Conservation (phyloP, 2,888 invertebrate genomes). For the Linyphia triangularis region DNA sequence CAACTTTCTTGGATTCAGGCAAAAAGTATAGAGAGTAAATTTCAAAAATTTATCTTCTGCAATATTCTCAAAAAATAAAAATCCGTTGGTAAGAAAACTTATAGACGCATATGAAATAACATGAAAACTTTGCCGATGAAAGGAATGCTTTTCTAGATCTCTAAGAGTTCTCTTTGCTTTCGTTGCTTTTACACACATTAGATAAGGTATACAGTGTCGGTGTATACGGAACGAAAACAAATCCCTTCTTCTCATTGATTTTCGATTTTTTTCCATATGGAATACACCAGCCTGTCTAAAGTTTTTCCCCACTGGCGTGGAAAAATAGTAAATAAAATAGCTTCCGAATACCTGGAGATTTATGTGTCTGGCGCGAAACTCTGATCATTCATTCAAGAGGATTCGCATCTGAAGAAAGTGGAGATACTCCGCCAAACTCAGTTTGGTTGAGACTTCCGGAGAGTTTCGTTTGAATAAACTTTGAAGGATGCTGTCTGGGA, state of each 20-base stretch:
- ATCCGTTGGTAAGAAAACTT: too few species aligned
- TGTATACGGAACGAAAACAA: constrained; percentile 2
- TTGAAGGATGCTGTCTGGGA: not conserved
- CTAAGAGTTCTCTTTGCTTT: not conserved
- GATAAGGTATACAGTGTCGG: not conserved
- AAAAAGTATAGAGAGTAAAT: too few species aligned
- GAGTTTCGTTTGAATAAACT: not conserved
- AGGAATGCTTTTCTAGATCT: too few species aligned
- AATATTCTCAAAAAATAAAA: too few species aligned
- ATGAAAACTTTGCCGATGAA: too few species aligned
- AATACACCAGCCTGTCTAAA: not conserved
- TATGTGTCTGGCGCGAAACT: not conserved
- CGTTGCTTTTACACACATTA: not conserved
- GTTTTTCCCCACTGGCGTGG: not conserved
- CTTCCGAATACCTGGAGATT: not conserved
- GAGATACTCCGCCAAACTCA: not conserved
- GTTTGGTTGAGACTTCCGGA: not conserved
- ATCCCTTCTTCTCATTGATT: constrained; percentile 16
- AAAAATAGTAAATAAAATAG: constrained; percentile 5
- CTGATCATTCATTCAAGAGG: not conserved
- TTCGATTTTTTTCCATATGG: constrained; percentile 8
- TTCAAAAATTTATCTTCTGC: too few species aligned
- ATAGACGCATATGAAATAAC: too few species aligned
- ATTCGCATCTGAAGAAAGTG: not conserved
- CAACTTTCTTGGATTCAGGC: too few species aligned